Evolutionary conservation across 2,797 vertebrate genomes (phyloP), one percentile per base, ranked within the genome.

Genomic region (Poeciliopsis turneri): DNA sequence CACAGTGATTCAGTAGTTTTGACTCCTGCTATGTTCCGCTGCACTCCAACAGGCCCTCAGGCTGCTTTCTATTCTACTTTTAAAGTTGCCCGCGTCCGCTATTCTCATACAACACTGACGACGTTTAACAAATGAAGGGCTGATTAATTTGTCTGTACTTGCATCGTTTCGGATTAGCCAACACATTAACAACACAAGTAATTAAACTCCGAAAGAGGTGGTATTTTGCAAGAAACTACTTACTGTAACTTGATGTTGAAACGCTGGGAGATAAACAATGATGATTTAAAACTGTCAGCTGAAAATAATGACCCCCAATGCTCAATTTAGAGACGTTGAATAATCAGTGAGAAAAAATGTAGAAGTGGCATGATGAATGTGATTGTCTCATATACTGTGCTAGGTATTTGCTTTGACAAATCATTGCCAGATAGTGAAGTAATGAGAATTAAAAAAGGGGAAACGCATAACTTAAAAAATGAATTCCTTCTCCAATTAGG

Each of bases 51-150:
- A 75, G 64, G 43, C 77, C 87, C 76, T 74, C 7, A 0, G 76
- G 86, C 78, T 83, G 75, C 79, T 87, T 85, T 72, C 39, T 68
- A 78, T 83, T 77, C 75, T 49, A 61, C 57, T 74, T 87, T 82
- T 79, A 78, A 84, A 18, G 1, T 72, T 78, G 74, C 71, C 66
- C 33, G 55, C 28, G 69, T 84, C 64, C 72, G 66, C 49, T 74
- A 77, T 77, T 74, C 69, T 74, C 43, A 12, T 72, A 80, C 12
- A 82, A 78, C 41, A 82, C 83, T 30, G 75, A 79, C 77, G 81
- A 76, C 73, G 74, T 47, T 47, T 45, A 75, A 75, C 75, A 84
- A 82, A 80, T 74, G 80, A 78, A 46, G 33, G 39, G 59, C 33
- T 77, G 72, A 86, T 81, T 79, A 76, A 49, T 77, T 77, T 68